Base-by-base conservation (phyloP, 2,113 vertebrate species). In the Chroicocephalus ridibundus region DNA sequence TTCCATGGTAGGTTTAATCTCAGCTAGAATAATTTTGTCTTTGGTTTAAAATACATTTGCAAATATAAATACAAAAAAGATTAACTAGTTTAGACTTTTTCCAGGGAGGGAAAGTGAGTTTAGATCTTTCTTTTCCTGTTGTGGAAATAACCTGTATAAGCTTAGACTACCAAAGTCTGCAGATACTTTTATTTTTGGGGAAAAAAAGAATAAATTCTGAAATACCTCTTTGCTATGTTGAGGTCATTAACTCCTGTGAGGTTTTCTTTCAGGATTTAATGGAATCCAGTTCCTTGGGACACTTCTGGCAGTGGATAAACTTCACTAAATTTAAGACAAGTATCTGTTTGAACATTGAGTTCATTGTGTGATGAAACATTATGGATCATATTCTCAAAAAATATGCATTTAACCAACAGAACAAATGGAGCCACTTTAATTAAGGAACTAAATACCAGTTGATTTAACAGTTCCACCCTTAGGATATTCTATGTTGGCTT, bases 181-280 rank as follows among this genome's bases (percentile, higher is more conserved):
- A 12, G 46, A 77, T 26, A 40, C 0, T n/a, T 55, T 31, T 46
- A 14, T n/a, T 49, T 29, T 3, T 5, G 14, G 7, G 4, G 3
- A 2, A 3, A 2, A 4, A 17, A 4, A 5, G 4, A 34, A 18
- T 21, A 10, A 60, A 16, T 14, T 22, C 14, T 15, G 11, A 77
- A 91, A 54, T 34, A 1, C 6, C 3, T 54, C 13, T 72, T 44
- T 42, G 7, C 4, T 79, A 9, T 54, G 24, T 68, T 66, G 21
- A 70, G 12, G 4, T 66, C 8, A 58, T 74, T 66, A 66, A 15
- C 4, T 69, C 6, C 40, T 26, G 3, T 15, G 24, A 65, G 7
- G 4, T 5, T 62, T 86, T 66, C 36, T 57, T 66, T 44, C 49
- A 74, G 11, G 7, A 44, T 42, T 61, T 76, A 89, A 55, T 24